phyloP scores from a whole-genome alignment of 2,888 invertebrate genomes.

The Pelosia muscerda region DNA sequence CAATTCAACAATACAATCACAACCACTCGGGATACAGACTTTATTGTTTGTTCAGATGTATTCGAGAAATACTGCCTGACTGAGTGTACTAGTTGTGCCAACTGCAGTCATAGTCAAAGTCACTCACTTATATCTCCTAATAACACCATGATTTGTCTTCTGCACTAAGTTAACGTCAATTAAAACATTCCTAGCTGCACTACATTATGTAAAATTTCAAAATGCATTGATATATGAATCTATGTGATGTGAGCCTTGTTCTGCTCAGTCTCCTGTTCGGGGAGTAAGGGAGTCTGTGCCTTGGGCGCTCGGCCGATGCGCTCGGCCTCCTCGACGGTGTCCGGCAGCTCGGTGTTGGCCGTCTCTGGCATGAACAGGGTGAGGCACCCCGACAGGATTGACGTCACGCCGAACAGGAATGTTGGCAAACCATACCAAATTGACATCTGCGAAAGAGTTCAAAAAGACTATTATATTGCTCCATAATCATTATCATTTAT shows the following conservation, averaged over 20 bases:
- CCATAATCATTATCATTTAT: not conserved
- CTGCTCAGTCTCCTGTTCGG: conserved; percentile 28
- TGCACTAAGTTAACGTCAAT: conserved; percentile 1
- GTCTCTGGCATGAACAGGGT: conserved; percentile 85
- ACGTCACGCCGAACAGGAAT: conserved; percentile 81
- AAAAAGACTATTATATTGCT: not conserved
- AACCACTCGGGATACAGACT: not conserved
- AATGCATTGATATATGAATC: not conserved
- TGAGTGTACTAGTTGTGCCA: not conserved
- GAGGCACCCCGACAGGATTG: conserved; percentile 75
- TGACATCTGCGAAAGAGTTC: conserved; percentile 66
- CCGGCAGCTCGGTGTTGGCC: conserved; percentile 78
- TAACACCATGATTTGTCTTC: not conserved
- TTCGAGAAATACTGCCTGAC: not conserved
- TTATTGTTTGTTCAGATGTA: conserved; percentile 1
- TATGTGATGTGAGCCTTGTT: conserved; percentile 19
- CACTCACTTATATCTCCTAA: not conserved
- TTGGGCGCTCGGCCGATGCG: conserved; percentile 61
- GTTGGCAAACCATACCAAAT: conserved; percentile 81
- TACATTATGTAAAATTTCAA: not conserved
- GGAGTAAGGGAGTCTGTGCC: conserved; percentile 13
- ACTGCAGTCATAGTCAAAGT: not conserved
- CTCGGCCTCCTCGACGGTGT: conserved; percentile 83
- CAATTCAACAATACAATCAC: not conserved
- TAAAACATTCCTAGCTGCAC: not conserved